Evolutionary conservation across 2,888 invertebrate species (phyloP).

Genomic region (Platycheirus albimanus): DNA sequence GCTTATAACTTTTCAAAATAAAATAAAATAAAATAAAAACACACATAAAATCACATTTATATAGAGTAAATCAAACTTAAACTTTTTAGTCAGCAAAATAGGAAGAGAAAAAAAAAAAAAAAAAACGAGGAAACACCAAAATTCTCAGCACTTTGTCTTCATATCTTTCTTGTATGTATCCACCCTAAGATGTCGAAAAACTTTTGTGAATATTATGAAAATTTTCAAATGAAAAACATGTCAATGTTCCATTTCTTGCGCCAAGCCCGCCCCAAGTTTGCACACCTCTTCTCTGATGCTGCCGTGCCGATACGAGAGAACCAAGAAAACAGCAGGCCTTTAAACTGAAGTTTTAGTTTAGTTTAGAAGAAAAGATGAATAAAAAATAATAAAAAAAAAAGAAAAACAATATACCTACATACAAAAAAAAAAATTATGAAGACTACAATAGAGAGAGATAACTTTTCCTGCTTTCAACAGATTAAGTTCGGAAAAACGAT

Average conservation of each 20-base stretch:
- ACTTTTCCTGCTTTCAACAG: slow-evolving; percentile 69
- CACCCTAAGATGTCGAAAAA: slow-evolving; percentile 36
- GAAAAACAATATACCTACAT: no score
- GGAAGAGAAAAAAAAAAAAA: slow-evolving; percentile 27
- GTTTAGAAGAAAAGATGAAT: slow-evolving; percentile 23
- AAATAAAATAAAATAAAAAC: not conserved
- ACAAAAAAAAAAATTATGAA: slow-evolving; percentile 20
- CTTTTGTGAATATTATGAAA: slow-evolving; percentile 68
- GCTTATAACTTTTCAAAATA: slow-evolving; percentile 15
- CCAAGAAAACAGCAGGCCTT: slow-evolving; percentile 22
- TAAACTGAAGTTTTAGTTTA: slow-evolving; percentile 62
- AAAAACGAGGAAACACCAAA: slow-evolving; percentile 34
- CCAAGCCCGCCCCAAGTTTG: slow-evolving; percentile 18
- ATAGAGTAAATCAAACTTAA: slow-evolving; percentile 40
- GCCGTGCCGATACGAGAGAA: not conserved
- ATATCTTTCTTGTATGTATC: slow-evolving; percentile 14
- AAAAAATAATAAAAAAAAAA: not conserved
- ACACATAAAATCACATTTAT: slow-evolving; percentile 39
- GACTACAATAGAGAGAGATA: slow-evolving; percentile 68
- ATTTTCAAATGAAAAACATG: slow-evolving; percentile 71
- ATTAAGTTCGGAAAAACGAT: slow-evolving; percentile 63
- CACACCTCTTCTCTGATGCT: slow-evolving; percentile 29
- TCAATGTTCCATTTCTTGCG: slow-evolving; percentile 59
- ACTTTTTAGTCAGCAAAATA: slow-evolving; percentile 19
- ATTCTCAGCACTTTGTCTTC: slow-evolving; percentile 54